phyloP scores from a whole-genome alignment of 1,140 invertebrate species.

The Cardiocondyla obscurior region DNA sequence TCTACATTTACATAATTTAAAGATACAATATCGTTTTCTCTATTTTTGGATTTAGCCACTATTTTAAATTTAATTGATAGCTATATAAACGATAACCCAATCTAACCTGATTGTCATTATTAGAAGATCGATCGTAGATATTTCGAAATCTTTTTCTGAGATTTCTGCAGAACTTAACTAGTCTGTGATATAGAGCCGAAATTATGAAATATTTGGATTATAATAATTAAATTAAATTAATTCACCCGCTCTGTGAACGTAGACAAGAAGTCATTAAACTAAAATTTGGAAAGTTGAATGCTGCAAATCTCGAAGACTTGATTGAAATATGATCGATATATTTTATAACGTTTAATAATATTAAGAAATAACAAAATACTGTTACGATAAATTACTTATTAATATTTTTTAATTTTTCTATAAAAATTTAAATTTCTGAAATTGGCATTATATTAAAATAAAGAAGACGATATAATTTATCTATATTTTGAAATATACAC shows the following conservation, averaged over 20 bases:
- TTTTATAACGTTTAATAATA: not conserved
- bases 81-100: not conserved
- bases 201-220: constrained; percentile 32
- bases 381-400: not conserved
- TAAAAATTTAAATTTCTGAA: not conserved
- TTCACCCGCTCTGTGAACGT: not conserved
- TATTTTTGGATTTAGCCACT: not conserved
- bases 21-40: not conserved
- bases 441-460: not conserved
- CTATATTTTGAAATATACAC: not conserved
- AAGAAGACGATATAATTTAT: not conserved
- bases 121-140: not conserved
- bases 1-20: constrained; percentile 22
- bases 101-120: constrained; percentile 16
- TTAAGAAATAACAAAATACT: not conserved
- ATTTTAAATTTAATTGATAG: not conserved
- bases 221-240: not conserved
- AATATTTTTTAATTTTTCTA: not conserved
- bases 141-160: not conserved
- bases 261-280: not conserved
- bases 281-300: constrained; percentile 27
- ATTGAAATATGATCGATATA: constrained; percentile 18
- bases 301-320: constrained; percentile 24
- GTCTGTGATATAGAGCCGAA: constrained; percentile 1
- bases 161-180: constrained; percentile 32